Evolutionary conservation across 35 echinoderm and acorn worm genomes (phyloP).

Genomic region (Chiridota heheva): DNA sequence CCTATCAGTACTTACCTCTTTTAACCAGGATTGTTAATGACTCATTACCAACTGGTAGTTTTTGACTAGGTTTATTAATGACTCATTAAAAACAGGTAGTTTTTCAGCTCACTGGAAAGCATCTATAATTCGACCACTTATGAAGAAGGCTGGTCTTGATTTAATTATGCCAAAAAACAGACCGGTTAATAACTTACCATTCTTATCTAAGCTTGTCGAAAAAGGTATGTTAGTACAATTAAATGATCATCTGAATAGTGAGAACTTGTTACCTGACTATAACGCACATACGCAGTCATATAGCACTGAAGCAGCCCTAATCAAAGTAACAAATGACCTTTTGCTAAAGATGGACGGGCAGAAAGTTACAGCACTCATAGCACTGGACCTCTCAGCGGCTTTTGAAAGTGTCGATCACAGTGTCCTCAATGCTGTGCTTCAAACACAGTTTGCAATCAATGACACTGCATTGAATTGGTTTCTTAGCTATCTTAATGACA

Average conservation of each 20-base stretch:
- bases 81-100: neutral
- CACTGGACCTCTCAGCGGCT: conserved; percentile 1
- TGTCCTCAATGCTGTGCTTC: neutral
- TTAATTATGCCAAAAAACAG: neutral
- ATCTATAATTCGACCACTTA: neutral
- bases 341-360: neutral
- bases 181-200: neutral
- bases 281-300: neutral
- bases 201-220: neutral
- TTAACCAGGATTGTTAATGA: no score
- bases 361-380: neutral
- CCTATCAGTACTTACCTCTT: no score
- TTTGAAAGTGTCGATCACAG: neutral
- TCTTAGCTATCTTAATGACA: neutral
- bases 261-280: neutral
- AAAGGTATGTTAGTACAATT: neutral
- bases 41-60: no score
- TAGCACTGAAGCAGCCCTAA: neutral
- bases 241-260: neutral
- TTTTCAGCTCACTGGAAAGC: neutral
- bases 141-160: neutral
- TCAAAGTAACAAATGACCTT: neutral
- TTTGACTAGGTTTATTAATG: no score
- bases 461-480: neutral
- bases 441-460: neutral